These are phyloP conservation scores for Ornithoptera priamus DNA, from an alignment of 2,888 invertebrate genomes.

Conservation along the genomic window DNA sequence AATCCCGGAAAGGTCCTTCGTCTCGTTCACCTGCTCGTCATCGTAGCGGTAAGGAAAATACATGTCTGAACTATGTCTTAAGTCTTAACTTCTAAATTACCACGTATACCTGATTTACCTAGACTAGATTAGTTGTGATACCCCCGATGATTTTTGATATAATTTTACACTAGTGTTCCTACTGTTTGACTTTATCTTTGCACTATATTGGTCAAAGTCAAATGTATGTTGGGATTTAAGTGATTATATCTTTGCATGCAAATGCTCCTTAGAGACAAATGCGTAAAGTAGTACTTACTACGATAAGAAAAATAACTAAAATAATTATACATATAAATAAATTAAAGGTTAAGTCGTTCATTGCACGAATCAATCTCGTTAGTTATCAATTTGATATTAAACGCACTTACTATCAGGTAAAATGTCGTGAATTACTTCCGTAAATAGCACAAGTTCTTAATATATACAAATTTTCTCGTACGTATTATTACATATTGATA, in stretches of 20 bases:
- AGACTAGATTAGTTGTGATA: conserved; percentile 54
- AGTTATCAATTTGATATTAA: too few species aligned
- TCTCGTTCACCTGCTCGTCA: conserved; percentile 38
- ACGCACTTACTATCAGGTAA: too few species aligned
- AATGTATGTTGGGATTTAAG: conserved; percentile 11
- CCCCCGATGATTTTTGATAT: conserved; percentile 47
- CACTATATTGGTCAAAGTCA: conserved; percentile 12
- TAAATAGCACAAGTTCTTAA: too few species aligned
- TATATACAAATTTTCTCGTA: too few species aligned
- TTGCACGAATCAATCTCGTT: not conserved
- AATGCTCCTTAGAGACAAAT: conserved; percentile 6
- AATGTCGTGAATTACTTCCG: too few species aligned
- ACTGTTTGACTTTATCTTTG: conserved; percentile 14
- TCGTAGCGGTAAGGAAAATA: conserved; percentile 67
- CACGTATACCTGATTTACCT: conserved; percentile 61
- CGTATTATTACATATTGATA: too few species aligned
- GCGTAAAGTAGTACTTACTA: conserved; percentile 22
- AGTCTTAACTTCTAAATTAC: conserved; percentile 39
- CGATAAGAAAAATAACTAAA: not conserved
- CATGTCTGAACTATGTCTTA: conserved; percentile 83
- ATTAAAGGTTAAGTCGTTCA: conserved; percentile 5
- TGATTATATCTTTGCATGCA: conserved; percentile 3
- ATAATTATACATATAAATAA: conserved; percentile 5
- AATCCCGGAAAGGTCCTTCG: conserved; percentile 17
- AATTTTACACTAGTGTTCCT: conserved; percentile 37